phyloP scores from a whole-genome alignment of 2,888 invertebrate genomes.

The Antitype chi region DNA sequence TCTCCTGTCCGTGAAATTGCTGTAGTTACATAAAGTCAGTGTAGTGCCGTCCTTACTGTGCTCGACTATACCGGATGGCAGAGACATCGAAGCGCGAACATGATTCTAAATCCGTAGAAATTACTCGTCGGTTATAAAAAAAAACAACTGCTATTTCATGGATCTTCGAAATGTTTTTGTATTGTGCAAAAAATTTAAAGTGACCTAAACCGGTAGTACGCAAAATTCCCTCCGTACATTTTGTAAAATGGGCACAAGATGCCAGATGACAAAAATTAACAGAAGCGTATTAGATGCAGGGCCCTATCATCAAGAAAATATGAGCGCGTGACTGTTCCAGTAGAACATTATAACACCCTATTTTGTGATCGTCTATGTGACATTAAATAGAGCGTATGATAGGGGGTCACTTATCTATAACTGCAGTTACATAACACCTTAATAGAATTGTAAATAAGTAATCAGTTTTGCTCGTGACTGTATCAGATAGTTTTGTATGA shows the following conservation, averaged over 20 bases:
- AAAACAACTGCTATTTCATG: background rate
- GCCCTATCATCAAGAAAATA: background rate
- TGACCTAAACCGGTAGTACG: background rate
- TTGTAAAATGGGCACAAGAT: background rate
- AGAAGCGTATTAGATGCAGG: background rate
- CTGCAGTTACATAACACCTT: background rate
- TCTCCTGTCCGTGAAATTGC: conserved; percentile 11
- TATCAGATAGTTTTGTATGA: background rate
- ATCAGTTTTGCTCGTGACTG: background rate
- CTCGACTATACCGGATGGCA: background rate
- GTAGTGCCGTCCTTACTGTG: background rate
- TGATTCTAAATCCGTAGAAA: too few species aligned
- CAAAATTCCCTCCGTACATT: background rate
- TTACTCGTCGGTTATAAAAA: too few species aligned
- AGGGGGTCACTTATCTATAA: background rate
- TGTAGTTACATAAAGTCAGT: conserved; percentile 7
- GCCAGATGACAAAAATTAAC: background rate
- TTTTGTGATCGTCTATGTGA: background rate
- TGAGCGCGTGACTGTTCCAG: background rate
- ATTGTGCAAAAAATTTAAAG: background rate
- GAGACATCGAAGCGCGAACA: too few species aligned
- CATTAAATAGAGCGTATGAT: background rate
- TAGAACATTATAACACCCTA: background rate
- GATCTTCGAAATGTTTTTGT: background rate
- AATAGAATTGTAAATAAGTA: background rate